Conservation (phyloP, 2,797 vertebrate genomes). For the Tolypeutes matacus region DNA sequence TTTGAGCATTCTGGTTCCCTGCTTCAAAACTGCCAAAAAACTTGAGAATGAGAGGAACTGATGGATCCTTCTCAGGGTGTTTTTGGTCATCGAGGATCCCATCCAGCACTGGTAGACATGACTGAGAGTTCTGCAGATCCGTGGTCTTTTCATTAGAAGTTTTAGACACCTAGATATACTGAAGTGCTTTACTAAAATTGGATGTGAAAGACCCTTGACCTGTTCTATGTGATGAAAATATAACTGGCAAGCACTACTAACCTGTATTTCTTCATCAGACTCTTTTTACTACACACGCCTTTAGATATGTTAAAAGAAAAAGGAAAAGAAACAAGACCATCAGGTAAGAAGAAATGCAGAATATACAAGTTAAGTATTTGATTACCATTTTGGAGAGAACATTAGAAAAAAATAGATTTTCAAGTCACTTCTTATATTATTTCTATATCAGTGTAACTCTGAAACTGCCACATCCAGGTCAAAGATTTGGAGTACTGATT, state of each 20-base stretch:
- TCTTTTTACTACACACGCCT: neutral
- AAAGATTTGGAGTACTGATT: slow-evolving; percentile 83
- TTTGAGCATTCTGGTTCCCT: neutral
- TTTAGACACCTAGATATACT: neutral
- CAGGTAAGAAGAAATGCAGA: neutral
- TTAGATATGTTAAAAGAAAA: neutral
- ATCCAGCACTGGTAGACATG: neutral
- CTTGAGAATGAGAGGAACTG: neutral
- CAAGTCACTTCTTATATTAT: neutral
- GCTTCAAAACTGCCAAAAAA: neutral
- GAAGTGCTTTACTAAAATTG: neutral
- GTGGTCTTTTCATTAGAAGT: neutral
- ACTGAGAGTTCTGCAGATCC: neutral
- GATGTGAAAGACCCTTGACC: neutral
- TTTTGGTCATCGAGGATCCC: neutral
- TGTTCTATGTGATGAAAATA: neutral
- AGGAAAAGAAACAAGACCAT: neutral
- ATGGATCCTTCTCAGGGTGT: neutral
- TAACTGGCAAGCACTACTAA: neutral
- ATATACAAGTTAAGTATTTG: neutral
- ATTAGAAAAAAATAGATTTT: neutral
- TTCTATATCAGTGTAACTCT: slow-evolving; percentile 70
- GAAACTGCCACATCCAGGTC: slow-evolving; percentile 79
- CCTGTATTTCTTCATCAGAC: neutral
- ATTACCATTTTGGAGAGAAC: neutral